These are phyloP conservation scores for Epirrhoe alternata DNA, from an alignment of 2,888 invertebrate species.

Conservation along the genomic window DNA sequence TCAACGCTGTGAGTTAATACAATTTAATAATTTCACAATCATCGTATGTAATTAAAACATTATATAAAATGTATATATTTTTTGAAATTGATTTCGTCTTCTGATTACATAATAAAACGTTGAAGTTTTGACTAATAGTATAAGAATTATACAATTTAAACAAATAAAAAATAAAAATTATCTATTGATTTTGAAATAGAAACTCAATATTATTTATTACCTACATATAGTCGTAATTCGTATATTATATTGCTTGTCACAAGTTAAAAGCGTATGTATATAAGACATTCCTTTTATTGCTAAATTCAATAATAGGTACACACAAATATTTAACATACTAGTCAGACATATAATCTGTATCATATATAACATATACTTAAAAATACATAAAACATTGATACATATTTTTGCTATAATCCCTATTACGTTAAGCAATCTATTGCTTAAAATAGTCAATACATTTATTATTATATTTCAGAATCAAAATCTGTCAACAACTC, in stretches of 20 bases:
- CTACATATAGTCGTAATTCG: too few species aligned
- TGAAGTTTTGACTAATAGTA: not conserved
- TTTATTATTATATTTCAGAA: not conserved
- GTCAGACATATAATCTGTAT: conserved; percentile 21
- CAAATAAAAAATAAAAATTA: conserved; percentile 1
- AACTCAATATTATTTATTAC: not conserved
- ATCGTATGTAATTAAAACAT: too few species aligned
- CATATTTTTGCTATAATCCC: conserved; percentile 11
- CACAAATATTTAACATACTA: conserved; percentile 13
- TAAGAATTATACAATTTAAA: too few species aligned
- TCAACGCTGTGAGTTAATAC: not conserved
- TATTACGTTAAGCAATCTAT: not conserved
- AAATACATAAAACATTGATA: conserved; percentile 23
- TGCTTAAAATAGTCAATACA: not conserved
- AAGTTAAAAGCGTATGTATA: conserved; percentile 7
- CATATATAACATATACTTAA: conserved; percentile 18
- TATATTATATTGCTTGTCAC: conserved; percentile 21
- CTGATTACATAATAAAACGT: not conserved
- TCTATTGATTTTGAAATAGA: not conserved
- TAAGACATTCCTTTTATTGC: conserved; percentile 17
- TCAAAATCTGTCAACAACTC: not conserved
- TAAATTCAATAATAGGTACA: conserved; percentile 20
- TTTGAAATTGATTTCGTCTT: not conserved
- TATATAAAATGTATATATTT: too few species aligned
- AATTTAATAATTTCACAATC: too few species aligned